Evolutionary conservation across 2,888 invertebrate genomes (phyloP).

Genomic region (Nomada hirtipes): DNA sequence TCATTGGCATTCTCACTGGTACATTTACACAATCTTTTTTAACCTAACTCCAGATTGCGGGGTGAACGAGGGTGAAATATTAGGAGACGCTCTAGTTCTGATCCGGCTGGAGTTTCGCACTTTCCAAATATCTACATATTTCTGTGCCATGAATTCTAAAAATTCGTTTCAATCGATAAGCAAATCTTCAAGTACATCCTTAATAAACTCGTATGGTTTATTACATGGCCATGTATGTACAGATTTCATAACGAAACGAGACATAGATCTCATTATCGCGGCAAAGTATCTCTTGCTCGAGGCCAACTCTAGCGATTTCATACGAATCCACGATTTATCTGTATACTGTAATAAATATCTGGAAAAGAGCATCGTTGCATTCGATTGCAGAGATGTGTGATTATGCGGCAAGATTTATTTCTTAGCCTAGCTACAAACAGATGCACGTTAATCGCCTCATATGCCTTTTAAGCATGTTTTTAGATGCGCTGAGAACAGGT

Average conservation of each 20-base stretch:
- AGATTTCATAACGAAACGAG: neutral
- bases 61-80: no score
- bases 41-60: neutral
- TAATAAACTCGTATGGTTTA: no score
- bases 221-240: neutral
- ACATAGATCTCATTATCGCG: neutral
- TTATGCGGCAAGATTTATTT: slow-evolving; percentile 44
- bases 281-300: neutral
- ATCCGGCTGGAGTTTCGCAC: no score
- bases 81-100: no score
- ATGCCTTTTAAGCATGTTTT: slow-evolving; percentile 52
- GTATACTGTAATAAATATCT: no score
- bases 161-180: no score
- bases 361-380: slow-evolving; percentile 16
- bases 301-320: neutral
- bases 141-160: no score
- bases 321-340: slow-evolving; percentile 10
- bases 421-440: slow-evolving; percentile 15
- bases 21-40: neutral
- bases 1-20: neutral
- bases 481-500: slow-evolving; percentile 38
- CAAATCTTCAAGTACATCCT: no score
- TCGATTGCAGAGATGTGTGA: neutral
- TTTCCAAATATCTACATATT: no score
- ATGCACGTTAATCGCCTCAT: slow-evolving; percentile 53